Evolutionary conservation across 2,797 vertebrate genomes (phyloP).

Genomic region (Eospalax fontanierii): DNA sequence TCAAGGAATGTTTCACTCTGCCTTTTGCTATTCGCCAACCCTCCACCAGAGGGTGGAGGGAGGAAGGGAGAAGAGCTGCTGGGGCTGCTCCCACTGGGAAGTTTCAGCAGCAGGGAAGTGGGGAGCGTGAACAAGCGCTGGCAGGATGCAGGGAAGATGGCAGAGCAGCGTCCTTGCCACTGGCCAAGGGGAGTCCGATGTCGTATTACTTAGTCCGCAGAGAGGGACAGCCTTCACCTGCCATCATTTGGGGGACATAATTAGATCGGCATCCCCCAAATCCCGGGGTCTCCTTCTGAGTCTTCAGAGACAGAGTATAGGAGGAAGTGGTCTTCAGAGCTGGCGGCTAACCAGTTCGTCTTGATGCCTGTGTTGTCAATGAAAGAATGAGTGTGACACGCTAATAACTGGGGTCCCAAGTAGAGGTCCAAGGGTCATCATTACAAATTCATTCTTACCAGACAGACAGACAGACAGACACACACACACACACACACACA

Average conservation of each 20-base stretch:
- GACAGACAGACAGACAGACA: too few species aligned
- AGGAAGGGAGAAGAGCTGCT: constrained; percentile 62
- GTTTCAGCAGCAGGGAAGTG: not conserved
- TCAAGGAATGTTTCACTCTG: too few species aligned
- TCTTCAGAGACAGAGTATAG: not conserved
- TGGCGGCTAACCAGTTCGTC: not conserved
- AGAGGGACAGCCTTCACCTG: not conserved
- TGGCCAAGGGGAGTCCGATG: not conserved
- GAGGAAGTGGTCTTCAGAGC: not conserved
- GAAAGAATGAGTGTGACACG: too few species aligned
- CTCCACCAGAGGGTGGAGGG: constrained; percentile 84
- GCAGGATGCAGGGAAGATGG: not conserved
- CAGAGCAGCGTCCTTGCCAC: too few species aligned
- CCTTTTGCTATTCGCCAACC: constrained; percentile 81
- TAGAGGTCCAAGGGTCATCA: not conserved
- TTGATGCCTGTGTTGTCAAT: not conserved
- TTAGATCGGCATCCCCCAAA: not conserved
- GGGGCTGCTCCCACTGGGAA: not conserved
- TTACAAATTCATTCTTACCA: too few species aligned
- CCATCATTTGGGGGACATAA: not conserved
- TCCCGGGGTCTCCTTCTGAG: not conserved
- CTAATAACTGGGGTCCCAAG: not conserved
- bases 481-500: not conserved
- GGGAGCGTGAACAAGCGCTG: not conserved
- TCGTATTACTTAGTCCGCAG: not conserved